Conservation (phyloP, 2,797 vertebrate species). For the Myiotriccus ornatus region DNA sequence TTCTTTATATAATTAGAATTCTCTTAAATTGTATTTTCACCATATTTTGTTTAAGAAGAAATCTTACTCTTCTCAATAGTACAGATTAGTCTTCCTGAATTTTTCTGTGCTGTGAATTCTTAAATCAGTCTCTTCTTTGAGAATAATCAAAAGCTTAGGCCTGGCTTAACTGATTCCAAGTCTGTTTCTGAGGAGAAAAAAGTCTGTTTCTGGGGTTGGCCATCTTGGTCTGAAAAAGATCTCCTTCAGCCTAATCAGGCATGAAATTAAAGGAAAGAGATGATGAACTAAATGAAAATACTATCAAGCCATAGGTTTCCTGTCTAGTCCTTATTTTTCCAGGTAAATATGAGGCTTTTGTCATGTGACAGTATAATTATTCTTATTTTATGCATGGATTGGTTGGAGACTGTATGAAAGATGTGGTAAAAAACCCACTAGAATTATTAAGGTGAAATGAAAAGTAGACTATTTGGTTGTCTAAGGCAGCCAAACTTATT, state of each 20-base stretch:
- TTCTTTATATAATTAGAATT: neutral
- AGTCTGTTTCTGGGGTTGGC: neutral
- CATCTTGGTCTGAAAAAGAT: neutral
- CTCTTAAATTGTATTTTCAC: neutral
- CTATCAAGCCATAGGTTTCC: neutral
- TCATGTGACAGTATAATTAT: neutral
- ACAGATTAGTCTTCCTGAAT: neutral
- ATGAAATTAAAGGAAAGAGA: neutral
- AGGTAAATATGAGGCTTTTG: neutral
- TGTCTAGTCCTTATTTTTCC: neutral
- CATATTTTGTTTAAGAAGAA: neutral
- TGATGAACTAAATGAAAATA: neutral
- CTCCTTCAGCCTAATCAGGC: neutral
- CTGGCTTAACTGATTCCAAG: neutral
- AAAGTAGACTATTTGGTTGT: neutral
- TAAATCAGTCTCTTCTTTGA: neutral
- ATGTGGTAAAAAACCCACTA: neutral
- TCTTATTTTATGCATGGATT: neutral
- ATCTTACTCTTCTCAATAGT: neutral
- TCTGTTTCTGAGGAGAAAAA: neutral
- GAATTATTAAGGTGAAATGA: neutral
- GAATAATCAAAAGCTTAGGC: neutral
- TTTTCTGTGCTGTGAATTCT: neutral
- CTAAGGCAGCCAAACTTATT: neutral
- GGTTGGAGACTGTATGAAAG: neutral